A percentile compares a stretch with the other conserved stretches of the same genome.
phyloP scores from a whole-genome alignment of 2,797 vertebrate species.

The Enteromius paludinosus region DNA sequence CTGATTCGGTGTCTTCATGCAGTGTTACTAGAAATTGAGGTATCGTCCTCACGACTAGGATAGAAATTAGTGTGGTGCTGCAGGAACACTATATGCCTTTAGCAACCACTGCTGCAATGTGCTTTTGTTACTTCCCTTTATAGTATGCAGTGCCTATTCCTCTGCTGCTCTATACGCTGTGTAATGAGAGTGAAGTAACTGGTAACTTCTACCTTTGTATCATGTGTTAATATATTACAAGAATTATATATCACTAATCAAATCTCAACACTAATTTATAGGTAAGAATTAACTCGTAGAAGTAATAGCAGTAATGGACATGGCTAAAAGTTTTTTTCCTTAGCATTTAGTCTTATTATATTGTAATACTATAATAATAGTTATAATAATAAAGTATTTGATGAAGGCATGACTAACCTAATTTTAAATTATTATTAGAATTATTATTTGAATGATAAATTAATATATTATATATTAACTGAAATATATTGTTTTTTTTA shows the following conservation, averaged over 20 bases:
- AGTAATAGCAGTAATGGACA: not conserved
- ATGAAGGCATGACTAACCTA: not conserved
- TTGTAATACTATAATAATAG: not conserved
- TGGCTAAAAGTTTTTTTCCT: not conserved
- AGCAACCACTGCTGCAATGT: not conserved
- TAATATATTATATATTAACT: not conserved
- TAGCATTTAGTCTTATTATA: not conserved
- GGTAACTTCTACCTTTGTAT: not conserved
- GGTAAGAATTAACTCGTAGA: not conserved
- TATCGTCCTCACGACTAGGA: constrained; percentile 1
- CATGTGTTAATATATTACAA: not conserved
- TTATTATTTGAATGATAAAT: not conserved
- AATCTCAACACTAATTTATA: not conserved
- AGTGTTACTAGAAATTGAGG: not conserved
- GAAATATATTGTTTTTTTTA: too few species aligned
- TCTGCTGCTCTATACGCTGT: not conserved
- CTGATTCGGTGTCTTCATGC: not conserved
- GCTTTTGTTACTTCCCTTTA: constrained; percentile 9
- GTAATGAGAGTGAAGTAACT: not conserved
- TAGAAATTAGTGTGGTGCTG: constrained; percentile 5
- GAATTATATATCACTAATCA: not conserved
- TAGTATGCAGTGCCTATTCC: constrained; percentile 5
- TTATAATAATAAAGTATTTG: not conserved
- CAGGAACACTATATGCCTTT: constrained; percentile 4
- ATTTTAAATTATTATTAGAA: not conserved